These are phyloP conservation scores for Dendrolimus punctatus DNA, from an alignment of 1,140 invertebrate species.

Conservation along the genomic window DNA sequence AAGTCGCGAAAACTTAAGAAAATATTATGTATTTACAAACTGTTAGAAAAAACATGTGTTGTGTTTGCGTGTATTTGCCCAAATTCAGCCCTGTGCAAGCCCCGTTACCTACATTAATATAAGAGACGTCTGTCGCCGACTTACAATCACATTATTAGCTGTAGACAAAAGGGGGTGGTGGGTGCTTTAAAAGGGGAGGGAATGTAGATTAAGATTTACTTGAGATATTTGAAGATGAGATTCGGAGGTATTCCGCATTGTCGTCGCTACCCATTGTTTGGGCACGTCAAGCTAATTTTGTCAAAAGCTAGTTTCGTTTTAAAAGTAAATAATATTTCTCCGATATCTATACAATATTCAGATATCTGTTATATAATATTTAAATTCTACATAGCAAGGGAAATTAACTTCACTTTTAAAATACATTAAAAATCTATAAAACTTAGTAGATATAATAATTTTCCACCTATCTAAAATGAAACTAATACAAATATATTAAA, in stretches of 20 bases:
- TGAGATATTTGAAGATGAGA: conserved; percentile 53
- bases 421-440: no score
- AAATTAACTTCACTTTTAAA: no score
- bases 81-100: neutral
- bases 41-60: no score
- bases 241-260: conserved; percentile 35
- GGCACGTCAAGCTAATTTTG: conserved; percentile 19
- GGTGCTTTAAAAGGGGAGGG: conserved; percentile 1
- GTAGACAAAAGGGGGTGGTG: conserved; percentile 35
- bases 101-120: conserved; percentile 3
- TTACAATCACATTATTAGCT: conserved; percentile 47
- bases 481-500: no score
- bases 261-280: conserved; percentile 26
- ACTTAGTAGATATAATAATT: no score
- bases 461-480: no score
- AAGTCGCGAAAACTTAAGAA: no score
- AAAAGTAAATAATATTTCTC: neutral
- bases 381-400: no score
- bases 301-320: neutral
- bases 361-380: no score
- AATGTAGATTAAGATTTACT: conserved; percentile 51
- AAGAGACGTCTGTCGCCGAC: neutral
- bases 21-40: no score
- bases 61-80: no score
- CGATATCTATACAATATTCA: no score